A percentile compares a stretch with the other conserved stretches of the same genome.
Evolutionary conservation across 1,140 invertebrate genomes (phyloP).

Genomic region (Formica exsecta): DNA sequence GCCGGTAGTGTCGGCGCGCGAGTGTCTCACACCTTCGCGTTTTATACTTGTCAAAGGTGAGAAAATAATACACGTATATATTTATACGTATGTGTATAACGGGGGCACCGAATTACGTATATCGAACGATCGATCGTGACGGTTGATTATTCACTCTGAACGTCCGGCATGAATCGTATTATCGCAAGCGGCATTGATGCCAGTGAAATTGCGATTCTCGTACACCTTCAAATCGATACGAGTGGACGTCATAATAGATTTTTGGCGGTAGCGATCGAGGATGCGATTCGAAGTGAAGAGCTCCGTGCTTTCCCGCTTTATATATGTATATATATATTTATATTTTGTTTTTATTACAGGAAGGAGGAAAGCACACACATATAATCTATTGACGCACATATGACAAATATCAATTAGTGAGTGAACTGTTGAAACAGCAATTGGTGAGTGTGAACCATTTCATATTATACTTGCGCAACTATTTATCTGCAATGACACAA

Average conservation of each 20-base stretch:
- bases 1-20: too few species aligned
- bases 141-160: background rate
- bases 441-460: conserved; percentile 10
- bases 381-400: too few species aligned
- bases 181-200: too few species aligned
- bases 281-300: background rate
- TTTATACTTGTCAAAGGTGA: too few species aligned
- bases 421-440: background rate
- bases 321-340: too few species aligned
- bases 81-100: too few species aligned
- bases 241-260: background rate
- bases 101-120: background rate
- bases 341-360: too few species aligned
- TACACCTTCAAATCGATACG: too few species aligned
- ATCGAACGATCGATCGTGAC: background rate
- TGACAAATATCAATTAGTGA: too few species aligned
- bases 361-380: too few species aligned
- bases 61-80: too few species aligned
- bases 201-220: too few species aligned
- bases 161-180: background rate
- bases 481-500: conserved; percentile 20
- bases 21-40: background rate
- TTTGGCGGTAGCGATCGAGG: background rate
- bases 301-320: background rate
- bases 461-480: background rate